Base-by-base conservation (phyloP, 2,113 vertebrate species). In the Taurulus bubalis region DNA sequence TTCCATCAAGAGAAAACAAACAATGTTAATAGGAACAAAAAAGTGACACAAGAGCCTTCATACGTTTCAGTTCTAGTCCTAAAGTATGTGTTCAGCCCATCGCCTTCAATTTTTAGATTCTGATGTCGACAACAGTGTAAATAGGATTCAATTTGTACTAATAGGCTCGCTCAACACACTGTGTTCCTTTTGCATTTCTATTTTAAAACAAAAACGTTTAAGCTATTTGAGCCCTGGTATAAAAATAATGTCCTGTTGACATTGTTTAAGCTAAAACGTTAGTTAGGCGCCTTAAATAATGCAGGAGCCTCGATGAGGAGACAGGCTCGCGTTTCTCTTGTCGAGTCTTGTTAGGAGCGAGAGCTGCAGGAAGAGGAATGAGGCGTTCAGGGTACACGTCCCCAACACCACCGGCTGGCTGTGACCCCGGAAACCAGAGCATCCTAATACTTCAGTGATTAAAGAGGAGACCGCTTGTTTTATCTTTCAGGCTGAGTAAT, bases 271-370 rank as follows among this genome's bases (percentile, higher is more conserved):
- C 47, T 79, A 53, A 85, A 78, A 51, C 11, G 40, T 69, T 45
- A 65, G 60, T 55, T 51, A 30, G 40, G 30, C 20, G 4, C 26
- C 65, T 26, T 90, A 9, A 79, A 89, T 90, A 8, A 80, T 82
- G 78, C 4, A 88, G 68, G 18, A 70, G 38, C 59, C 38, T 9
- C 10, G 63, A 82, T 63, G 67, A 88, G 77, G 73, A 71, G 75
- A 22, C 75, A 16, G 84, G 26, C 70, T 91, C 81, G 0, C 83
- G 64, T 90, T 87, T 71, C 89, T 74, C 85, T 28, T 82, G 78
- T 81, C 69, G 75, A 68, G 68, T 82, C 77, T 82, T 80, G 84
- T 77, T 60, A 26, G 49, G 49, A 69, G 30, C 12, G 60, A 71
- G 68, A 76, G 72, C 42, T 49, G n/a, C 42, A 78, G 75, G 6